Evolutionary conservation across 2,797 vertebrate genomes (phyloP).

Genomic region (Rhyacichthys aspro): DNA sequence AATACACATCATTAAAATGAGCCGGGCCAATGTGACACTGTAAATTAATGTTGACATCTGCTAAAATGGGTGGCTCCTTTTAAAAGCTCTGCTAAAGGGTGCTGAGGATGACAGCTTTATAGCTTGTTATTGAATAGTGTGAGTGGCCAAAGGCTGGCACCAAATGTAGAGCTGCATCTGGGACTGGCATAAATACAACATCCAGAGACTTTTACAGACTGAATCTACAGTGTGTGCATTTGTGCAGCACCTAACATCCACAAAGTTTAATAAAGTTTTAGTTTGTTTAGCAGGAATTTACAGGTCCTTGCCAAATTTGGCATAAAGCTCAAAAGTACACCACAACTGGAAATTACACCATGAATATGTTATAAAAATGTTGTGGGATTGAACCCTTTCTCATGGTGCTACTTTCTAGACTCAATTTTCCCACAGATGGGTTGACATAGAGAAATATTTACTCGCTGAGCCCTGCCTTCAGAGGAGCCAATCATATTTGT

Average conservation of each 20-base stretch:
- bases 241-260: neutral
- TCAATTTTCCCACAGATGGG: too few species aligned
- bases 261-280: neutral
- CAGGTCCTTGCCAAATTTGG: too few species aligned
- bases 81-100: conserved; percentile 46
- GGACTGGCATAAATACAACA: conserved; percentile 8
- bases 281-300: too few species aligned
- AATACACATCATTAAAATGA: conserved; percentile 52
- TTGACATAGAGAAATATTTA: too few species aligned
- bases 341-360: too few species aligned
- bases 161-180: conserved; percentile 28
- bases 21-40: conserved; percentile 43
- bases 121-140: conserved; percentile 43
- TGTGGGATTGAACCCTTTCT: too few species aligned
- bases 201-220: conserved; percentile 2
- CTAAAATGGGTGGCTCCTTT: conserved; percentile 53
- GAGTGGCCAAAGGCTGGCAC: conserved; percentile 24
- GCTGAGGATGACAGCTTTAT: conserved; percentile 54
- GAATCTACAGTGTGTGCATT: neutral
- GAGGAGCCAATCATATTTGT: too few species aligned
- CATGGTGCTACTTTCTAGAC: too few species aligned
- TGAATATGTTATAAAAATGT: too few species aligned
- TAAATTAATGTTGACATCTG: conserved; percentile 60
- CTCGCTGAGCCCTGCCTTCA: too few species aligned
- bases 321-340: too few species aligned